Evolutionary conservation across 2,113 vertebrate species (phyloP).

Genomic region (Gila orcuttii): DNA sequence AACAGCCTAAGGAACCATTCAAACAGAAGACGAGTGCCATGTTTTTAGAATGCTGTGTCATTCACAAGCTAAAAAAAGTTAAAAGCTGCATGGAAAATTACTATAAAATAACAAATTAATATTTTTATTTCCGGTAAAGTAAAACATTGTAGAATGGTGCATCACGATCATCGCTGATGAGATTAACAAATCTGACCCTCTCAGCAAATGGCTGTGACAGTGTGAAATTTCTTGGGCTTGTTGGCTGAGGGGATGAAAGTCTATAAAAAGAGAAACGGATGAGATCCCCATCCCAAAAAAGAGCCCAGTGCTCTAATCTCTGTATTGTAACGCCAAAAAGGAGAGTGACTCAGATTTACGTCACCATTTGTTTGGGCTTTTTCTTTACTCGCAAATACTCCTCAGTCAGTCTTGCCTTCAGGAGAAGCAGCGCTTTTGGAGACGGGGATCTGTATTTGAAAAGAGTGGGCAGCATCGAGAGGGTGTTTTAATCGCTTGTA

Average conservation of each 20-base stretch:
- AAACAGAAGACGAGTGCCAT: too few relatives aligned
- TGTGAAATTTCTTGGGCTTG: conserved; percentile 75
- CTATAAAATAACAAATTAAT: too few relatives aligned
- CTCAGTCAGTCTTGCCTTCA: conserved; percentile 73
- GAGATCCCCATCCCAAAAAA: conserved; percentile 71
- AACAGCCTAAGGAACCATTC: too few relatives aligned
- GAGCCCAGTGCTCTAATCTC: conserved; percentile 74
- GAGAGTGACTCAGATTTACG: conserved; percentile 80
- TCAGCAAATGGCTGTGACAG: conserved; percentile 74
- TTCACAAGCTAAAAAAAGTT: too few relatives aligned
- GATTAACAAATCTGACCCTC: conserved; percentile 66
- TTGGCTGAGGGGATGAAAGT: conserved; percentile 72
- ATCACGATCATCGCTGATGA: conserved; percentile 45
- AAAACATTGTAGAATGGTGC: conserved; percentile 1
- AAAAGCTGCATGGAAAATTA: too few relatives aligned
- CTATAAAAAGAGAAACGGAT: conserved; percentile 73
- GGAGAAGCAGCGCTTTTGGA: conserved; percentile 72
- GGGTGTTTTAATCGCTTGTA: conserved; percentile 78
- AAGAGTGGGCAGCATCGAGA: conserved; percentile 74
- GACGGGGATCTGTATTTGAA: conserved; percentile 75
- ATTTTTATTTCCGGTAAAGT: neutral
- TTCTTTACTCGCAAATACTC: conserved; percentile 65
- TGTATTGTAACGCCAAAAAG: conserved; percentile 75
- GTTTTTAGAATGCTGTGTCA: neutral
- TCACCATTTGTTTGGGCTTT: conserved; percentile 74